Evolutionary conservation across 1,140 invertebrate species (phyloP).

Genomic region (Thrips palmi): DNA sequence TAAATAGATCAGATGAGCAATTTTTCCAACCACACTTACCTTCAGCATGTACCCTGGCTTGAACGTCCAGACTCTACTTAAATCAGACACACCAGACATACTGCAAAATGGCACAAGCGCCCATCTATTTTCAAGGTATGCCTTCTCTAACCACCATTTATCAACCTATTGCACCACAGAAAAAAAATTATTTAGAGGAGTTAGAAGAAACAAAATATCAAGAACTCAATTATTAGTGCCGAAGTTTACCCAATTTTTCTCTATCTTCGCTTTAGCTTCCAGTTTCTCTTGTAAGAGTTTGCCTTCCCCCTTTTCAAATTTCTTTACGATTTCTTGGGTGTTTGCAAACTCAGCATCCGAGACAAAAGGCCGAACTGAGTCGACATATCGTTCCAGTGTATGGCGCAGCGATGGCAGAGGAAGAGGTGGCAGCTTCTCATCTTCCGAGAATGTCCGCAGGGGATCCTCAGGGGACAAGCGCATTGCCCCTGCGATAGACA

Average conservation of each 20-base stretch:
- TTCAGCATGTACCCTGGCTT: not conserved
- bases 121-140: slow-evolving; percentile 40
- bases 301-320: slow-evolving; percentile 34
- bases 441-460: slow-evolving; percentile 19
- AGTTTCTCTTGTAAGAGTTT: slow-evolving; percentile 41
- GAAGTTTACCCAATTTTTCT: slow-evolving; percentile 21
- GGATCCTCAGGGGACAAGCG: too few relatives aligned
- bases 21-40: too few relatives aligned
- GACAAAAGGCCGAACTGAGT: slow-evolving; percentile 35
- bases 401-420: slow-evolving; percentile 44
- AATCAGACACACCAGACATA: slow-evolving; percentile 18
- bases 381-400: slow-evolving; percentile 42
- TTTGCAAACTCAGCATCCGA: slow-evolving; percentile 26
- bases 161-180: slow-evolving; percentile 18
- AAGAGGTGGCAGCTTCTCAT: slow-evolving; percentile 32
- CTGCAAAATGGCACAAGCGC: slow-evolving; percentile 35
- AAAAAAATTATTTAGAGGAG: not conserved
- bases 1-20: not conserved
- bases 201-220: not conserved
- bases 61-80: not conserved
- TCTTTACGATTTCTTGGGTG: slow-evolving; percentile 28
- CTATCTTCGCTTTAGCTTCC: slow-evolving; percentile 28
- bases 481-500: too few relatives aligned
- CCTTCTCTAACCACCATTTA: slow-evolving; percentile 61
- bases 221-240: not conserved